Evolutionary conservation across 2,113 vertebrate genomes (phyloP), one percentile per base, ranked within the genome.

Genomic region (Cebus imitator): DNA sequence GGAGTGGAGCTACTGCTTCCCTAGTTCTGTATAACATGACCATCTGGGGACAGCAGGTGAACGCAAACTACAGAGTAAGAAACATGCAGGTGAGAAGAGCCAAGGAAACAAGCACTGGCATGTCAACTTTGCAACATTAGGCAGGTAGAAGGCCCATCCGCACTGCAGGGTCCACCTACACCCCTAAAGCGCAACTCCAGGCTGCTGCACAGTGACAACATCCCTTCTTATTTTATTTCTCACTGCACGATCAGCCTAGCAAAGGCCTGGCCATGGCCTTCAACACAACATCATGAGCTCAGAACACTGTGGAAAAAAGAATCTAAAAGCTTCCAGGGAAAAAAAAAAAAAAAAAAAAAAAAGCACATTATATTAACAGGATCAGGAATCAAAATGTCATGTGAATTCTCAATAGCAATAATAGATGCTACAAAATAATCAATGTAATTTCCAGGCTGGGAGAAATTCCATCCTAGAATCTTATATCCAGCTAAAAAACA

Each of bases 401-500:
- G 68, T 83, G 75, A 78, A 83, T 81, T 87, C 61, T 92, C 80
- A 82, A 72, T 3, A 93, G 35, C 55, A 82, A 90, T 68, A 87
- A 90, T 0, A 48, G 52, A 92, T 50, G 75, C 43, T 35, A 81
- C 43, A 85, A 92, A 94, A 87, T 18, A 82, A 84, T 84, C 27
- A 45, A 35, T 35, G 14, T 30, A 86, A 92, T 72, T 78, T 75
- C 58, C 23, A 18, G 43, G 37, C 70, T 94, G 17, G 21, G 37
- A 50, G 40, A 82, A 89, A 81, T 66, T 45, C 35, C 13, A 79
- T n/a, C 52, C 50, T 82, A 52, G 80, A 92, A 72, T 58, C 80
- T 57, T 76, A 94, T 85, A 48, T 66, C 52, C 84, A 92, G 66
- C 57, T 95, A 92, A 76, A 30, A 55, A 73, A 96, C 73, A 68